Evolutionary conservation across 1,140 invertebrate genomes (phyloP), one percentile per base, ranked within the genome.

Genomic region (Goniozus legneri): DNA sequence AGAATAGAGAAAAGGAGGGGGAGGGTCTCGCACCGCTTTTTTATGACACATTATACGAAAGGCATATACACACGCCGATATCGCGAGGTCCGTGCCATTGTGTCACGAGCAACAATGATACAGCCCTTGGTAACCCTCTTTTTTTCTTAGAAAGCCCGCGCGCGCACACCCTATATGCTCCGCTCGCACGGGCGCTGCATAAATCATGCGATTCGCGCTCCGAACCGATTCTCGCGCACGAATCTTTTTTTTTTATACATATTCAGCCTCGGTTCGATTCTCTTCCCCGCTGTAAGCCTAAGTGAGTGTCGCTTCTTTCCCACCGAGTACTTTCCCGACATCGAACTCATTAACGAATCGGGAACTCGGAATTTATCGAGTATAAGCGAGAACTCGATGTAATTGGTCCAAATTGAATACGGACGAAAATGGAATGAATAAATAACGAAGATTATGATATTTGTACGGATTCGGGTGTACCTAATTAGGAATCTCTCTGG

Each of bases 11-110:
- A 10, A 27, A 10, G 4, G 24, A 27, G 24, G 4, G 24, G 24
- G 4, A 27, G 4, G 24, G 4, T 4, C 24, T 50, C 48, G 64
- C 54, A 64, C 67, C 66, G 66, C 71, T 71, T 75, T 73, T 75
- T 76, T 76, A 76, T 76, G 73, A 76, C 73, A 73, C 71, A 76
- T 75, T 74, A 75, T 76, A 66, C 72, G 67, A 73, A 69, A 73
- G 69, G 62, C n/a, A n/a, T n/a, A n/a, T n/a, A n/a, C n/a, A n/a
- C n/a, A 66, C 64, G 44, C 66, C 66, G 64, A 73, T 71, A 72
- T 58, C 58, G 54, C 58, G 60, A 54, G 60, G 47, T 58, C 65
- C 53, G 64, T 56, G 58, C 65, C 67, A 73, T 73, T 75, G 72
- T 72, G 60, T 60, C 67, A n/a, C n/a, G n/a, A 50, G 59, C 64